Evolutionary conservation across 2,888 invertebrate genomes (phyloP), one percentile per base, ranked within the genome.

Genomic region (Volucella bombylans): DNA sequence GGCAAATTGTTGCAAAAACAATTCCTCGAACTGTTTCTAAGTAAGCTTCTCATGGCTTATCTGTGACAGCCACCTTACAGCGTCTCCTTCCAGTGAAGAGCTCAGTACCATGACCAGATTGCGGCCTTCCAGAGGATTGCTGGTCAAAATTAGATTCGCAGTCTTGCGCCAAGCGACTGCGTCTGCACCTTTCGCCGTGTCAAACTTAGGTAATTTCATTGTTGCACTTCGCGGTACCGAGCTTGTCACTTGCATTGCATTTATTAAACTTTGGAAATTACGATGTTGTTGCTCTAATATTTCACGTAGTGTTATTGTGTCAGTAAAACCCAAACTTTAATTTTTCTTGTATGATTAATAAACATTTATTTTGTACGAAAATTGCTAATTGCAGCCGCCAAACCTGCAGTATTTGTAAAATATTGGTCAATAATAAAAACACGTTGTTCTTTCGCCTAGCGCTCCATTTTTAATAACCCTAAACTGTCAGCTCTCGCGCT

Each of bases 1-100:
- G 49, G 57, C 69, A 41, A 71, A 71, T 49, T 59, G 69, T 59
- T 71, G 69, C 50, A 71, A 18, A 50, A 59, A 71, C 71, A 71
- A 61, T 59, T 71, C 59, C 50, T 65, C 52, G 65, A 65, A 65
- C 65, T 65, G 52, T 52, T 52, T 52, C 65, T 41, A 54, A 50
- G 65, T 71, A 71, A 71, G 59, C 23, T 59, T 50, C 41, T 23
- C 41, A 38, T 71, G 49, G 49, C 71, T 23, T 23, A 71, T 71
- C 59, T 61, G 71, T 59, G 71, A 71, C 71, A 71, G 50, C 43
- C 59, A 50, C 59, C 61, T 59, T 59, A 59, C 8, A 23, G 71
- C 71, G 50, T 59, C 50, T 71, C 71, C 71, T 50, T 71, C 64
- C 38, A 8, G 50, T 15, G 14, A 10, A 18, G 50, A 15, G 50